A percentile compares a stretch with the other conserved stretches of the same genome.
Conservation (phyloP, 2,113 vertebrate genomes). For the Pelobates fuscus region DNA sequence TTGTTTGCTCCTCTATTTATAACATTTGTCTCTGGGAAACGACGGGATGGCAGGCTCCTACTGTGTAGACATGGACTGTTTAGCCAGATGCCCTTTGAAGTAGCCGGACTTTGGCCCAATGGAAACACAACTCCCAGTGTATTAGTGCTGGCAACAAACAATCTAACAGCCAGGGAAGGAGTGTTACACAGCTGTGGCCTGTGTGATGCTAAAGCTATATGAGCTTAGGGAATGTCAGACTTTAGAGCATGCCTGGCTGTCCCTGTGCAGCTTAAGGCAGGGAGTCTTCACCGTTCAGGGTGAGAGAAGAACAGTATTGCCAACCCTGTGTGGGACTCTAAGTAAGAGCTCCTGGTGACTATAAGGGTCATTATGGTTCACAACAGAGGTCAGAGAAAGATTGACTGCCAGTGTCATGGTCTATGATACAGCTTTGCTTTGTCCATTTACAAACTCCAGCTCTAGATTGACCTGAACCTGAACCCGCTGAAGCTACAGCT, state of each 20-base stretch:
- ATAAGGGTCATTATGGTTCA: neutral
- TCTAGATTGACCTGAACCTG: neutral
- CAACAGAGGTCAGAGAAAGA: neutral
- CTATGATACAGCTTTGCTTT: neutral
- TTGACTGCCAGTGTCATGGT: neutral
- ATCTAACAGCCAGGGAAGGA: neutral
- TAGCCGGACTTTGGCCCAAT: neutral
- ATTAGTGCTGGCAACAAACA: neutral
- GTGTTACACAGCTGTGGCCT: neutral
- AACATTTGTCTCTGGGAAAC: neutral
- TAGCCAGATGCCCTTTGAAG: conserved; percentile 1
- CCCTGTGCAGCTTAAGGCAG: neutral
- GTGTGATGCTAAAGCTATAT: neutral
- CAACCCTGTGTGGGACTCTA: neutral
- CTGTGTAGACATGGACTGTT: neutral
- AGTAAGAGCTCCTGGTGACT: neutral
- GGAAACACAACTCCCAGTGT: neutral
- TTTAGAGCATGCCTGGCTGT: neutral
- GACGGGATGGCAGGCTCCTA: neutral
- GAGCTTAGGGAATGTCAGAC: neutral
- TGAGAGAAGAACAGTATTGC: neutral
- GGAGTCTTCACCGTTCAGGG: neutral
- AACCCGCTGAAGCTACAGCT: neutral
- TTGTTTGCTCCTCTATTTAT: neutral
- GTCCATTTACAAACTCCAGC: neutral